Conservation (phyloP, 2,797 vertebrate species). For the Hydrocynus forskahlii region DNA sequence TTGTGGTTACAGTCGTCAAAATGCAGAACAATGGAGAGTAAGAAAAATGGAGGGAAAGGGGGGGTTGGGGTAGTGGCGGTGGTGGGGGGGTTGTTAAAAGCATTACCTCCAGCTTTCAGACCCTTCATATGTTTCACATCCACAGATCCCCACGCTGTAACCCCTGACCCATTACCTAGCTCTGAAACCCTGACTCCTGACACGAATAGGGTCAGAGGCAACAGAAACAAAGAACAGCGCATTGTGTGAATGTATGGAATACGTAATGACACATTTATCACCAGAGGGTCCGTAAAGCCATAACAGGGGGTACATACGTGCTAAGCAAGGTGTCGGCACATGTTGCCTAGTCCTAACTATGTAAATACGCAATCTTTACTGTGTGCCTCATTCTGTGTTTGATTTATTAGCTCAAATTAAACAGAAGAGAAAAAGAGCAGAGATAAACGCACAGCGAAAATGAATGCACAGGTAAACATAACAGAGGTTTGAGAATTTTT, state of each 20-base stretch:
- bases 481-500: conserved; percentile 66
- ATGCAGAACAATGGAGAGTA: conserved; percentile 59
- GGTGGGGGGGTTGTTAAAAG: conserved; percentile 22
- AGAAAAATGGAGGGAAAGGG: conserved; percentile 8
- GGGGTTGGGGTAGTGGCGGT: conserved; percentile 1
- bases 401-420: conserved; percentile 36
- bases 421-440: conserved; percentile 60
- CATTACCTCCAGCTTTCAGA: conserved; percentile 24
- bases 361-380: conserved; percentile 62
- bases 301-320: conserved; percentile 8
- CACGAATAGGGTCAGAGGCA: conserved; percentile 23
- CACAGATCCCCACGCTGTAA: conserved; percentile 28
- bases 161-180: conserved; percentile 44
- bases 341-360: background rate
- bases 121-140: conserved; percentile 48
- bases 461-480: conserved; percentile 48
- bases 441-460: conserved; percentile 62
- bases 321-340: background rate
- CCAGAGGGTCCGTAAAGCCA: conserved; percentile 11
- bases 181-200: conserved; percentile 45
- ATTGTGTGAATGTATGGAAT: conserved; percentile 24
- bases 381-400: conserved; percentile 16
- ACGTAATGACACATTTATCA: conserved; percentile 34
- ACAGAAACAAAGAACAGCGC: conserved; percentile 24
- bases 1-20: conserved; percentile 65